A percentile compares a stretch with the other conserved stretches of the same genome.
Conservation (phyloP, 2,797 vertebrate genomes). For the Cercopithecus mitis region DNA sequence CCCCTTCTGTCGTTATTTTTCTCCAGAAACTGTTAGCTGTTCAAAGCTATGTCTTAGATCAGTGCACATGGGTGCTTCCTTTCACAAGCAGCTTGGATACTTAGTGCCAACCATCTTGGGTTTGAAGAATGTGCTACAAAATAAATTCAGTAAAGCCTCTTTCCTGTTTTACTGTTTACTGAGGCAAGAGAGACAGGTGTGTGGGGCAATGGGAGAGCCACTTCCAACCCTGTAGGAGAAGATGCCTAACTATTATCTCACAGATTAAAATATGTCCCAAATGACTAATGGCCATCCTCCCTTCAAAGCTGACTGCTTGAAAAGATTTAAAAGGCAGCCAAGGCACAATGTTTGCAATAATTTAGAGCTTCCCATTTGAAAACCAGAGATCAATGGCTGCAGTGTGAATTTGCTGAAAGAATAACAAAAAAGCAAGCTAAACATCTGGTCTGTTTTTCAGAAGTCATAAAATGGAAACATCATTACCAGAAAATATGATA, state of each 20-base stretch:
- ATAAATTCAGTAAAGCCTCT: not conserved
- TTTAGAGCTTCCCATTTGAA: conserved; percentile 59
- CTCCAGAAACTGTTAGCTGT: not conserved
- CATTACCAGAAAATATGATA: conserved; percentile 59
- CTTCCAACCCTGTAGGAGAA: not conserved
- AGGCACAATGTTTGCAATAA: conserved; percentile 25
- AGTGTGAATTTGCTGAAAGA: conserved; percentile 61
- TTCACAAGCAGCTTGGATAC: not conserved
- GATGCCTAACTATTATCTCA: not conserved
- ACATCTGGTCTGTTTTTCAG: conserved; percentile 60
- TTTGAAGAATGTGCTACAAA: not conserved
- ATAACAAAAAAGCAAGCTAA: conserved; percentile 51
- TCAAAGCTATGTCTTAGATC: not conserved
- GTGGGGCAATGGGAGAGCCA: not conserved
- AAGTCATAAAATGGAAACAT: conserved; percentile 61
- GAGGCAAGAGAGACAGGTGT: not conserved
- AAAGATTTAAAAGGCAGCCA: conserved; percentile 45
- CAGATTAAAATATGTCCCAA: not conserved
- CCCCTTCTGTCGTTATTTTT: not conserved
- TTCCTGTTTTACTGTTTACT: not conserved
- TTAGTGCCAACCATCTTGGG: not conserved
- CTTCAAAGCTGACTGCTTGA: conserved; percentile 11
- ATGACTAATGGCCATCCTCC: not conserved
- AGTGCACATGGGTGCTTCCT: not conserved
- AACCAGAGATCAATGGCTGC: conserved; percentile 36